Evolutionary conservation across 2,113 vertebrate species (phyloP), one percentile per base, ranked within the genome.

Genomic region (Megaptera novaeangliae): DNA sequence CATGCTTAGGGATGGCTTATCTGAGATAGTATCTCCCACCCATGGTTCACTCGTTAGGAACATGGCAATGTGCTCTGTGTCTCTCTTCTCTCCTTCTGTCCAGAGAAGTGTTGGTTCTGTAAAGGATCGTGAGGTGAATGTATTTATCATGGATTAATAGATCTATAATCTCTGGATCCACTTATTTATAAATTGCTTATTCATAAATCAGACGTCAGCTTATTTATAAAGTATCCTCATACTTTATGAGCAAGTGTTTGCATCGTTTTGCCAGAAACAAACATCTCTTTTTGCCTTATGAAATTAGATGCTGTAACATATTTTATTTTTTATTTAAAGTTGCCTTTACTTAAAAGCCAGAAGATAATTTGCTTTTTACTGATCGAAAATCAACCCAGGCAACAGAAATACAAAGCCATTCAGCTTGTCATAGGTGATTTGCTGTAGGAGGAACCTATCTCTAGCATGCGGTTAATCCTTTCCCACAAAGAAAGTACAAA

Each of bases 311-410:
- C 39, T 46, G 41, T 59, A 59, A 29, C 25, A 61, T 86, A 74
- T 44, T 93, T 91, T 86, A 27, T 66, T 7, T 77, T 92, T 92
- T 95, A 66, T 71, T 98, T 96, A 97, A 97, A 96, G 85, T 89
- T 96, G 18, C 4, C 7, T 84, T 95, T 96, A 57, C 44, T 74
- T 27, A 74, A 86, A 96, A 64, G 88, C n/a, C 91, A 86, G 59
- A 74, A 78, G 77, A 75, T 61, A 36, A 93, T 69, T 13, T 88
- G 34, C 23, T 97, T 98, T 93, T 75, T 93, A 6, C 85, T 74
- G 10, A 6, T 87, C 4, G 55, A 31, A 91, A 97, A 96, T 81
- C 69, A 83, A 23, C 61, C 31, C 34, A 61, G 25, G 23, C 82
- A 57, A 96, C 96, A 93, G 69, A 94, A 97, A 96, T 68, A 21